Conservation (phyloP, 2,888 invertebrate genomes). For the Trichopoda pennipes region DNA sequence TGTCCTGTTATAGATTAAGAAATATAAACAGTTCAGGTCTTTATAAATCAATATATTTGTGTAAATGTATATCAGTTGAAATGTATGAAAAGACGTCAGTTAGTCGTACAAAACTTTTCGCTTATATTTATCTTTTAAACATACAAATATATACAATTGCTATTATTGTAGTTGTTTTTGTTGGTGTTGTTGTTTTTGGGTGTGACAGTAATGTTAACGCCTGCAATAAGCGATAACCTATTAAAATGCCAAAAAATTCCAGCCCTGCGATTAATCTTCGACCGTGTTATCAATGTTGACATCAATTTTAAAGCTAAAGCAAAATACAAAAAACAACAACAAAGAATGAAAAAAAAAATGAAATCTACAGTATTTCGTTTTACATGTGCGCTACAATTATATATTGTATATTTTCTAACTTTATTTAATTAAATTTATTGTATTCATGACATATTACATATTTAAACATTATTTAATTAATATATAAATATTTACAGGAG, state of each 20-base stretch:
- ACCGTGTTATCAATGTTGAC: conserved; percentile 69
- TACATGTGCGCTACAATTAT: neutral
- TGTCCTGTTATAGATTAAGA: conserved; percentile 63
- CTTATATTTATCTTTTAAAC: conserved; percentile 17
- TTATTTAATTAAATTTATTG: neutral
- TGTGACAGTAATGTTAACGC: conserved; percentile 68
- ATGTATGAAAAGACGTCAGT: conserved; percentile 43
- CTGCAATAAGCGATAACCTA: conserved; percentile 69
- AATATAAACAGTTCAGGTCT: conserved; percentile 50
- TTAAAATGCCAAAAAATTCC: conserved; percentile 70
- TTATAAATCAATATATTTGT: conserved; percentile 28
- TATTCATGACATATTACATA: too few species aligned
- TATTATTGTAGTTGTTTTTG: conserved; percentile 31
- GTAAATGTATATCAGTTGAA: too few species aligned
- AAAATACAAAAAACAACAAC: conserved; percentile 21
- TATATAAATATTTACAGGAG: too few species aligned
- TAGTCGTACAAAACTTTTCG: conserved; percentile 52
- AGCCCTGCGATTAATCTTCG: conserved; percentile 70
- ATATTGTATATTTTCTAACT: conserved; percentile 40
- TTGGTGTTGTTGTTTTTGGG: conserved; percentile 46
- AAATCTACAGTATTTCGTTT: neutral
- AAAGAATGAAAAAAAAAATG: neutral
- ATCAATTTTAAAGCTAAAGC: conserved; percentile 61
- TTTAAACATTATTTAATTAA: too few species aligned
- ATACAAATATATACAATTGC: conserved; percentile 30